Percentiles rank a stretch among this genome's conserved stretches.
Conservation (phyloP, 1,140 invertebrate genomes). For the Neuroterus valhalla region DNA sequence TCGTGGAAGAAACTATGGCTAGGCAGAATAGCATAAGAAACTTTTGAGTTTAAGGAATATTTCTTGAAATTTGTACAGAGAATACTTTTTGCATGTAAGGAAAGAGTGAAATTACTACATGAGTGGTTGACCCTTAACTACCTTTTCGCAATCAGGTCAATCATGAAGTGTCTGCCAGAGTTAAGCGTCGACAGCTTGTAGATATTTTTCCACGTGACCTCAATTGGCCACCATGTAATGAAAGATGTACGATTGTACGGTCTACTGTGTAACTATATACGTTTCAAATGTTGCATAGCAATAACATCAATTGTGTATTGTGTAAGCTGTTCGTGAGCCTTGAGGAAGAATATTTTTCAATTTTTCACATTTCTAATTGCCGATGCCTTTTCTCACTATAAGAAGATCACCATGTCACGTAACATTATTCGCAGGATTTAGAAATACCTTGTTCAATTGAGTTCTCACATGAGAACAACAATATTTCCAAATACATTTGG, state of each 20-base stretch:
- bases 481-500: background rate
- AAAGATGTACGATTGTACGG: background rate
- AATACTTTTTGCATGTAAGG: no score
- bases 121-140: no score
- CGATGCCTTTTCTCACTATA: background rate
- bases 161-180: conserved; percentile 9
- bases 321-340: background rate
- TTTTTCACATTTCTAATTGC: background rate
- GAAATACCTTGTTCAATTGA: background rate
- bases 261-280: background rate
- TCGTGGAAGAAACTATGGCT: no score
- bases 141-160: conserved; percentile 28
- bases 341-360: background rate
- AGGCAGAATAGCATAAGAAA: no score
- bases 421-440: background rate
- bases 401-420: background rate
- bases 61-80: no score
- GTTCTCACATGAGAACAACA: no score
- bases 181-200: conserved; percentile 5
- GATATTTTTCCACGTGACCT: conserved; percentile 27
- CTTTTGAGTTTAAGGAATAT: no score
- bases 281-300: conserved; percentile 16
- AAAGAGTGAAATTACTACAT: no score
- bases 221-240: conserved; percentile 8
- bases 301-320: background rate